Evolutionary conservation across 1,140 invertebrate species (phyloP).

Genomic region (Telenomus remus): DNA sequence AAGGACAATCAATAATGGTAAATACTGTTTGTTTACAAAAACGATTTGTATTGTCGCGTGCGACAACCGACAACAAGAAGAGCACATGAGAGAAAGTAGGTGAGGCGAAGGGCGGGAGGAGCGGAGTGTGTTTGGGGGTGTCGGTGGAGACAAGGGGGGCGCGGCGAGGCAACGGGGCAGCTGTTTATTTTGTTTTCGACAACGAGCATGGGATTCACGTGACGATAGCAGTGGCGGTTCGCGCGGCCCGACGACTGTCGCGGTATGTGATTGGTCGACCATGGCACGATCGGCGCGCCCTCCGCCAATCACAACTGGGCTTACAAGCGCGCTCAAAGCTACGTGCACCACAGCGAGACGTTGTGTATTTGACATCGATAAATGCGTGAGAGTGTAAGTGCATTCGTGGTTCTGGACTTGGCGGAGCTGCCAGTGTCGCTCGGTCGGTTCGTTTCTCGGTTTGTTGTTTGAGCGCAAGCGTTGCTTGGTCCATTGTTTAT

Average conservation of each 20-base stretch:
- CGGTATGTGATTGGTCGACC: slow-evolving; percentile 57
- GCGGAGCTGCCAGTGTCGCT: slow-evolving; percentile 61
- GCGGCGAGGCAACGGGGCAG: slow-evolving; percentile 61
- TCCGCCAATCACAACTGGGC: slow-evolving; percentile 62
- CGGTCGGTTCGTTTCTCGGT: slow-evolving; percentile 8
- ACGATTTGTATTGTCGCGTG: background rate
- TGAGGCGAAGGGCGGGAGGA: slow-evolving; percentile 11
- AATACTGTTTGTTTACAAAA: slow-evolving; percentile 3
- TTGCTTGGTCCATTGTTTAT: no score
- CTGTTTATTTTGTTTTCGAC: slow-evolving; percentile 75
- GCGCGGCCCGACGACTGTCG: slow-evolving; percentile 45
- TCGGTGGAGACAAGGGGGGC: background rate
- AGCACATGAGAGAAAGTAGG: slow-evolving; percentile 25
- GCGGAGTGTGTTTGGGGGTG: slow-evolving; percentile 2
- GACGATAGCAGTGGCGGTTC: slow-evolving; percentile 65
- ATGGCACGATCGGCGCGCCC: slow-evolving; percentile 46
- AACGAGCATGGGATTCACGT: slow-evolving; percentile 67
- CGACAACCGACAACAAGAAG: background rate
- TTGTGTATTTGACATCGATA: slow-evolving; percentile 71
- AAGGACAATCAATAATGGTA: background rate
- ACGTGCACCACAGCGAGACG: slow-evolving; percentile 59
- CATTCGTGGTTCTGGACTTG: slow-evolving; percentile 38
- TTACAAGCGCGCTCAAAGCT: slow-evolving; percentile 61
- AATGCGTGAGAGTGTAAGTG: slow-evolving; percentile 73
- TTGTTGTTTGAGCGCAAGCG: no score